Evolutionary conservation across 1,140 invertebrate genomes (phyloP), one percentile per base, ranked within the genome.

Genomic region (Scaptomyza hsui): DNA sequence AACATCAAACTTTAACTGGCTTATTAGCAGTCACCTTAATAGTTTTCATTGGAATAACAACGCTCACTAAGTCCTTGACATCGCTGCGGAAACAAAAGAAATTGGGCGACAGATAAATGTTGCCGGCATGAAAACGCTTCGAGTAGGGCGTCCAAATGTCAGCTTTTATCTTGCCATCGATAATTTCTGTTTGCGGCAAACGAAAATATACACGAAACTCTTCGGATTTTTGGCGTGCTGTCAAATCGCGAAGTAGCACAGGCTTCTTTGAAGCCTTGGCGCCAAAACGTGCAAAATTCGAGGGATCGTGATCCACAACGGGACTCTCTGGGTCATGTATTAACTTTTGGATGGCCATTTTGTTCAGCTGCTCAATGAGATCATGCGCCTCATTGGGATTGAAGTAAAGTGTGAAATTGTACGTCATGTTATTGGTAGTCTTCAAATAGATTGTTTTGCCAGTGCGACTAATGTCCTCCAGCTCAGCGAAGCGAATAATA

Each of bases 71-170:
- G 89, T 95, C 94, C 78, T 94, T 94, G 0, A 97, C 98, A 92
- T 96, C 94, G 92, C 98, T 99, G 90, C 97, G 95, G 92, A 99
- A 99, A 90, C 98, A 99, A 73, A 99, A 94, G 92, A 97, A 99
- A 92, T 98, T 98, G 78, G 96, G 95, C 1, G 98, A 99, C 19
- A 99, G 92, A 92, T 96, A 99, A 71, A 99, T 93, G 74, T 95
- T 94, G n/a, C 98, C 98, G 92, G 94, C 94, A 55, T 97, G 96
- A 85, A 97, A 95, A 75, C 94, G 94, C 89, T 98, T 98, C 89
- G 98, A 97, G 83, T 98, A 99, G 0, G 98, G 98, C n/a, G 98
- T 98, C 95, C 97, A 98, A 16, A 99, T 92, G 1, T 95, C 90
- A 0, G 89, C 90, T 81, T 97, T 95, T 35, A 97, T 96, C 68